Conservation (phyloP, 2,797 vertebrate genomes). For the Sebastes kiyomatsui region DNA sequence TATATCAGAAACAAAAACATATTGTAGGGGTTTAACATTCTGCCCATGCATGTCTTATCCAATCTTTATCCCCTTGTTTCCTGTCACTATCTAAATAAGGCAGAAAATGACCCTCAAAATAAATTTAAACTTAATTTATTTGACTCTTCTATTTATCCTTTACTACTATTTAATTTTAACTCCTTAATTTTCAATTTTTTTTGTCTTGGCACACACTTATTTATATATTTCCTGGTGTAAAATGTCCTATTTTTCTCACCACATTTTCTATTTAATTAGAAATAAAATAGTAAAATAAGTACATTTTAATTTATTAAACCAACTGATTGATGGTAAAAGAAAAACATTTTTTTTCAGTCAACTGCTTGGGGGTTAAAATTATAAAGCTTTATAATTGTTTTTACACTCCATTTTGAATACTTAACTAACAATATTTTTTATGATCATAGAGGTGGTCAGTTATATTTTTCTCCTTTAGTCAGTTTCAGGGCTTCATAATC, state of each 20-base stretch:
- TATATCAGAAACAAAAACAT: background rate
- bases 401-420: background rate
- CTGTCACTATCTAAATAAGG: background rate
- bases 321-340: background rate
- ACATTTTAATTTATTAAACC: background rate
- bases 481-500: background rate
- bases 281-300: background rate
- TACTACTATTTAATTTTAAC: background rate
- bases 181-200: background rate
- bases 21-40: background rate
- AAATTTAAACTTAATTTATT: background rate
- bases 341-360: background rate
- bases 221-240: background rate
- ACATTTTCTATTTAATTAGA: background rate
- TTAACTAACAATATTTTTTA: background rate
- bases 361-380: background rate
- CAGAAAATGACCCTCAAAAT: background rate
- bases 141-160: background rate
- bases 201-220: background rate
- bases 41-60: background rate
- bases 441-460: background rate
- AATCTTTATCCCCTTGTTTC: background rate
- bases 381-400: background rate
- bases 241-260: too few species aligned
- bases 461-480: background rate